Base-by-base conservation (phyloP, 2,888 invertebrate genomes). In the Phalera bucephala region DNA sequence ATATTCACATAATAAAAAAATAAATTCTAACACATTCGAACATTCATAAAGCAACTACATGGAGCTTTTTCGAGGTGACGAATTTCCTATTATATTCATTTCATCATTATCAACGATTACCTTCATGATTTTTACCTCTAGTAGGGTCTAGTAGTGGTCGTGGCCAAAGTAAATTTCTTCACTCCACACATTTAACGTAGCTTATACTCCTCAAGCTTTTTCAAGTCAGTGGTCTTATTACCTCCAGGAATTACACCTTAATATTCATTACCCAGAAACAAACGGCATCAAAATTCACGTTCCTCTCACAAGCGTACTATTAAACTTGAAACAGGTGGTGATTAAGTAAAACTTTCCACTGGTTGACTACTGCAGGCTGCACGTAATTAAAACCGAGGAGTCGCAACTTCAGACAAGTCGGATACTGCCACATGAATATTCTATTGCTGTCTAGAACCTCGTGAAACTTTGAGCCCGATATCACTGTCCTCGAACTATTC, bases 391-490 rank as follows among this genome's bases (percentile, higher is more conserved):
- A 60, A 26, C 26, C 13, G 53, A 45, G 41, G 40, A 58, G 44
- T 40, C 45, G 38, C 46, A 53, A 61, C 56, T 61, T 44, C 41
- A 31, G 37, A 43, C 9, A 66, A 76, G 64, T 71, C 59, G 55
- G 64, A 60, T 61, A 59, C 56, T 55, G 53, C 50, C 43, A 46
- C 67, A 80, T 80, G 80, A 80, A 80, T 80, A 80, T 80, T 79
- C 74, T 53, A 76, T 69, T 60, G 61, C 58, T 52, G 52, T 47
- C 52, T 48, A 40, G 35, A 25, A 35, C 45, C 42, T 41, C 43
- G 23, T 33, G 38, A 50, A 52, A 54, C 33, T 51, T 45, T 27
- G 8, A 27, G 27, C 27, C 8, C 25, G 47, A 54, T 57, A 55
- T 52, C 54, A 47, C 40, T 57, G 48, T 56, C 51, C 38, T 47